Evolutionary conservation across 2,797 vertebrate species (phyloP).

Genomic region (Tadarida brasiliensis): DNA sequence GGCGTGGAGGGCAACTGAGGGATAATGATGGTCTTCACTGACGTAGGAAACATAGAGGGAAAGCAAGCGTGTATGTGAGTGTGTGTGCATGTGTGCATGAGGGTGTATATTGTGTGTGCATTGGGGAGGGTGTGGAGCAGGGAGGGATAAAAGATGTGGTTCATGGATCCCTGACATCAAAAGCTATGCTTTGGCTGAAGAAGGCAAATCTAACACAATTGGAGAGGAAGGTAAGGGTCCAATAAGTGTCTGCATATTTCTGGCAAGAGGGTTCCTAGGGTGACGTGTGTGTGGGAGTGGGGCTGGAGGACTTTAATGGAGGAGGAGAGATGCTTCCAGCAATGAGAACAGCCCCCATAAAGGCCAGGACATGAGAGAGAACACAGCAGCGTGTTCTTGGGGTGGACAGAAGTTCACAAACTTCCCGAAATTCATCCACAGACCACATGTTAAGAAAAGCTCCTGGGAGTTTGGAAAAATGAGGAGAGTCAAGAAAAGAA

Average conservation of each 20-base stretch:
- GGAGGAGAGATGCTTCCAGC: background rate
- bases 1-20: background rate
- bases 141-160: background rate
- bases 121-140: background rate
- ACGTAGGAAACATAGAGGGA: background rate
- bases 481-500: background rate
- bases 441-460: background rate
- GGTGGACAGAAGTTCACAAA: background rate
- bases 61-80: too few species aligned
- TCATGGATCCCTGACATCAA: background rate
- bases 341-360: background rate
- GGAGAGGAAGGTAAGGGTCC: background rate
- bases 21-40: background rate
- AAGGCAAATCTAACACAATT: background rate
- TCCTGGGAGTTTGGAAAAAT: background rate
- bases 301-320: background rate
- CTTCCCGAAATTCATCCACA: background rate
- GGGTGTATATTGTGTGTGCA: too few species aligned
- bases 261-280: background rate
- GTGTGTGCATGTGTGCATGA: background rate
- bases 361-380: background rate
- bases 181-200: background rate
- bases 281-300: background rate
- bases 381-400: background rate
- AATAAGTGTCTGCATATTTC: background rate